Evolutionary conservation across 2,797 vertebrate genomes (phyloP).

Genomic region (Pterois miles): DNA sequence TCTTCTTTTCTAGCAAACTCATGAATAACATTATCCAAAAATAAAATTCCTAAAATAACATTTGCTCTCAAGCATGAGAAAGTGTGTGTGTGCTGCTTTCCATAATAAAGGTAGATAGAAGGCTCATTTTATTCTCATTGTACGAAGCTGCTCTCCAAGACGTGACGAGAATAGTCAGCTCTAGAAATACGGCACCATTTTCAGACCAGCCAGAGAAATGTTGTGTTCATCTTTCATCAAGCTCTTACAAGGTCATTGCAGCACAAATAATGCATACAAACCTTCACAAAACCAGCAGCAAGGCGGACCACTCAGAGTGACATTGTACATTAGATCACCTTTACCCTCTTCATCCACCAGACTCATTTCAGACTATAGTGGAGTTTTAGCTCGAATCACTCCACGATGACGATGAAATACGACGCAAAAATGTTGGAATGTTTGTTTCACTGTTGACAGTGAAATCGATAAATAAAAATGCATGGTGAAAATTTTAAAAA

Average conservation of each 20-base stretch:
- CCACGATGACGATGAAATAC: neutral
- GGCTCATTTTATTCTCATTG: slow-evolving; percentile 31
- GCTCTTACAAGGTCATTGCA: slow-evolving; percentile 6
- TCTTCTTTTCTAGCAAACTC: slow-evolving; percentile 17
- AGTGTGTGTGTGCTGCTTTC: neutral
- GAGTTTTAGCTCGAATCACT: neutral
- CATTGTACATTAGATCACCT: neutral
- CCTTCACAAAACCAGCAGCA: neutral
- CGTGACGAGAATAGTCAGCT: slow-evolving; percentile 24
- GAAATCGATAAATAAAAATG: neutral
- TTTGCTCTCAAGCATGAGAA: slow-evolving; percentile 10
- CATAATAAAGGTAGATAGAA: neutral
- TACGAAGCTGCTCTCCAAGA: slow-evolving; percentile 23
- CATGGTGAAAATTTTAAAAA: neutral
- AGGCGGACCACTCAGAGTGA: neutral
- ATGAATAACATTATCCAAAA: slow-evolving; percentile 45
- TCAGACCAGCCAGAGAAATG: slow-evolving; percentile 3
- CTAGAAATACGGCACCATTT: neutral
- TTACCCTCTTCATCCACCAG: neutral
- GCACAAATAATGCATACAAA: slow-evolving; percentile 20
- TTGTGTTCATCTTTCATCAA: slow-evolving; percentile 9
- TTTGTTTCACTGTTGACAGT: neutral
- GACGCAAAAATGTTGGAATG: neutral
- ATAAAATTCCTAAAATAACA: slow-evolving; percentile 32
- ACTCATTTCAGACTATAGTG: neutral